Percentiles rank a stretch among this genome's conserved stretches.
These are phyloP conservation scores for Ageneiosus marmoratus DNA, from an alignment of 2,113 vertebrate species.

Conservation along the genomic window DNA sequence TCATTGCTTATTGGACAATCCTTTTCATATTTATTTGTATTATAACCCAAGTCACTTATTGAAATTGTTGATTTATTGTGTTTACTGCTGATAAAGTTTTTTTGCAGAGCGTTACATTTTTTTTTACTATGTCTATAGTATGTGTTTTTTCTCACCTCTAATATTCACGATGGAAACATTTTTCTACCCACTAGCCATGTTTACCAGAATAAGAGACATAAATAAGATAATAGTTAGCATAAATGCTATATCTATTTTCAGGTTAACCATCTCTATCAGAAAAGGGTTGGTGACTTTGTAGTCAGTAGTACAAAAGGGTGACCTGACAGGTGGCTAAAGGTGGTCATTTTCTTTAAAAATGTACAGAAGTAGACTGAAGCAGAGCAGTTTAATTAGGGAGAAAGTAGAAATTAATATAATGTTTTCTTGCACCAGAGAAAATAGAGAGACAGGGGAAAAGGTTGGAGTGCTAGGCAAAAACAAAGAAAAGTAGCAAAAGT, in stretches of 20 bases:
- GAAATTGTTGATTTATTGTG: background rate
- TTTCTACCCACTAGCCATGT: background rate
- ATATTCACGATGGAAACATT: background rate
- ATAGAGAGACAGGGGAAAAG: constrained; percentile 46
- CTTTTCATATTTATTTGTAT: background rate
- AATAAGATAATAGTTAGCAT: background rate
- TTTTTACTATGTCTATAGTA: background rate
- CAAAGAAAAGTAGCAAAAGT: constrained; percentile 51
- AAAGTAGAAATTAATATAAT: constrained; percentile 52
- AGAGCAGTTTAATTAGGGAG: constrained; percentile 51
- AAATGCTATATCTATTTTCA: constrained; percentile 1
- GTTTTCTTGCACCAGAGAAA: constrained; percentile 53
- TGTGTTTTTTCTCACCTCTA: background rate
- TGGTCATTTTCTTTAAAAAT: background rate
- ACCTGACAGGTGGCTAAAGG: constrained; percentile 47
- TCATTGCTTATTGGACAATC: background rate
- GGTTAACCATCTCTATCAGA: constrained; percentile 17
- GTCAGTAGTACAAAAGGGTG: constrained; percentile 8
- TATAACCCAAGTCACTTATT: background rate
- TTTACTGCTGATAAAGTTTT: background rate
- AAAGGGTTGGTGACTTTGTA: constrained; percentile 5
- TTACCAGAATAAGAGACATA: background rate
- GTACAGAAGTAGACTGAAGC: constrained; percentile 8
- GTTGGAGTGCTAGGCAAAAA: constrained; percentile 40
- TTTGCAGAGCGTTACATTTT: background rate